Conservation (phyloP, 2,797 vertebrate species). For the Epinephelus malabaricus region DNA sequence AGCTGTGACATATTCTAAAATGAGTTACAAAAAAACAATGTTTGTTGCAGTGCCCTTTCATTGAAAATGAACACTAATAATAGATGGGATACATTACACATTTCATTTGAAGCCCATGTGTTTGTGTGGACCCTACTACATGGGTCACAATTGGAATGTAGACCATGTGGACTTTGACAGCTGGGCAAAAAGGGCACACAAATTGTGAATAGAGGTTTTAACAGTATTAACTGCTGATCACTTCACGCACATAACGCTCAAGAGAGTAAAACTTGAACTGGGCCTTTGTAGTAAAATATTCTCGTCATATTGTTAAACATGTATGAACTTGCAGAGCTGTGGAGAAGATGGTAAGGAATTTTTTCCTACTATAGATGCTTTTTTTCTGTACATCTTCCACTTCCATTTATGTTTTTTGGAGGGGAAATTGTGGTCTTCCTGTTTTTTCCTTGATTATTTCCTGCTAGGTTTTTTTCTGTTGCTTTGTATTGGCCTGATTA, state of each 20-base stretch:
- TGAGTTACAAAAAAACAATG: background rate
- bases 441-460: constrained; percentile 58
- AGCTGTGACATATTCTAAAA: constrained; percentile 9
- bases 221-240: background rate
- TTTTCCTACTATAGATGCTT: background rate
- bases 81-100: constrained; percentile 11
- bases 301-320: constrained; percentile 7
- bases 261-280: background rate
- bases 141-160: constrained; percentile 55
- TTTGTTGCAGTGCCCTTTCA: background rate
- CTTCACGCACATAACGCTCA: background rate
- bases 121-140: constrained; percentile 36
- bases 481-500: constrained; percentile 22
- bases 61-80: background rate
- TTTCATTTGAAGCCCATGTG: constrained; percentile 30
- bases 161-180: constrained; percentile 58
- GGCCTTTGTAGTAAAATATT: background rate
- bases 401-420: constrained; percentile 34
- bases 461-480: constrained; percentile 33
- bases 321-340: constrained; percentile 6
- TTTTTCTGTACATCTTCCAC: background rate
- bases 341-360: constrained; percentile 11
- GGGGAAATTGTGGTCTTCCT: constrained; percentile 49
- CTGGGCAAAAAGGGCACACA: constrained; percentile 24
- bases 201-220: constrained; percentile 26